Base-by-base conservation (phyloP, 2,113 vertebrate genomes). In the Piprites chloris region DNA sequence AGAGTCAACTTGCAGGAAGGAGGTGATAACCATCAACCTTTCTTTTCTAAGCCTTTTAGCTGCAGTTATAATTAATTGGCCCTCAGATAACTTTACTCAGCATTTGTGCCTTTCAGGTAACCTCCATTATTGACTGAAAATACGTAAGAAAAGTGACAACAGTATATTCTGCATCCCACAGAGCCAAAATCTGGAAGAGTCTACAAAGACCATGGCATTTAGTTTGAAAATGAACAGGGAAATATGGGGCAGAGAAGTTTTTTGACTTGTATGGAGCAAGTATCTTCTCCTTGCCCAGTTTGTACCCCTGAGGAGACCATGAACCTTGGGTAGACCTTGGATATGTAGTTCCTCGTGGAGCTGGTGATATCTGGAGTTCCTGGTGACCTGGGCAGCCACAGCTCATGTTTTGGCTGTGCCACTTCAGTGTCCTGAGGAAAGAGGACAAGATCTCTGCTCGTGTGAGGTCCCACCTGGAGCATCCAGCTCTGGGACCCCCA, bases 261-360 rank as follows among this genome's bases (percentile, higher is more conserved):
- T 63, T 49, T 37, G 0, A n/a, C 23, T 46, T n/a, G 1, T 33
- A 6, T n/a, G 26, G 69, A 41, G 4, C 2, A 3, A 10, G 8
- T 33, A 7, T 42, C 27, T 82, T 87, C 15, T 41, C 61, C 61
- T 89, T 55, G 27, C 35, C 12, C 6, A 6, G 1, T 33, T 66
- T 78, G 16, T 74, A 23, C 21, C 53, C 19, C 0, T 66, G 39
- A 76, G 37, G 53, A 68, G 15, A 2, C 2, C 0, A 0, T 61
- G 58, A 66, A 19, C 16, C 55, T 78, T 65, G 41, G 13, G 6
- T 19, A 84, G 69, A 59, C 6, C 20, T 39, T 24, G 17, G 50
- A 5, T 9, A 5, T 7, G 13, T 35, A 56, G 23, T 30, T n/a
- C 8, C 16, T 55, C 5, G 6, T 0, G 4, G 50, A 77, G 9